These are phyloP conservation scores for Denticeps clupeoides DNA, from an alignment of 2,797 vertebrate species.

Conservation along the genomic window DNA sequence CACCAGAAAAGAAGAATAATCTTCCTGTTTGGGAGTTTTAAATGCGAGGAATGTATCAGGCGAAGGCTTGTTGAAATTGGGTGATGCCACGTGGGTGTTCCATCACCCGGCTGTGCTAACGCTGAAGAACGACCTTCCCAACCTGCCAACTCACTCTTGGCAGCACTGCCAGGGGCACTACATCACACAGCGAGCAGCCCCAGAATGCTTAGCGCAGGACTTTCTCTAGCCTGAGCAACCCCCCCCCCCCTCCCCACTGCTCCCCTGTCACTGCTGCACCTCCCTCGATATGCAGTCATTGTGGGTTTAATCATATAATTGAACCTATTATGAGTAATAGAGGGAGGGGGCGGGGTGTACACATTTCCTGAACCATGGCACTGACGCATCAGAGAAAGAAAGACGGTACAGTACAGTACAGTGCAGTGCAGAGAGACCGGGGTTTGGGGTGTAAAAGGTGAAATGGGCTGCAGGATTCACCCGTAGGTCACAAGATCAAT, in stretches of 20 bases:
- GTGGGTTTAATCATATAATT: slow-evolving; percentile 48
- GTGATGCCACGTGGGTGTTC: slow-evolving; percentile 7
- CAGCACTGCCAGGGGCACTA: slow-evolving; percentile 9
- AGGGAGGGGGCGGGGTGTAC: not conserved
- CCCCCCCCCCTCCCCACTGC: slow-evolving; percentile 3
- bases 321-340: slow-evolving; percentile 38
- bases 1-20: too few species aligned
- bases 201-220: not conserved
- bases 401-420: not conserved
- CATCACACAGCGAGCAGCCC: slow-evolving; percentile 14
- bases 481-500: slow-evolving; percentile 25
- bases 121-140: too few species aligned
- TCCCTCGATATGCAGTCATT: slow-evolving; percentile 37
- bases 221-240: slow-evolving; percentile 8
- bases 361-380: too few species aligned
- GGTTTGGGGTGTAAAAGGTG: slow-evolving; percentile 9
- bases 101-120: not conserved
- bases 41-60: too few species aligned
- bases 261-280: slow-evolving; percentile 38
- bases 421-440: not conserved
- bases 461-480: slow-evolving; percentile 18
- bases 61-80: not conserved
- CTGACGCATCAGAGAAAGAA: too few species aligned
- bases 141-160: too few species aligned
- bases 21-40: too few species aligned